A percentile compares a stretch with the other conserved stretches of the same genome.
phyloP scores from a whole-genome alignment of 2,113 vertebrate species.

The Percopsis transmontana region DNA sequence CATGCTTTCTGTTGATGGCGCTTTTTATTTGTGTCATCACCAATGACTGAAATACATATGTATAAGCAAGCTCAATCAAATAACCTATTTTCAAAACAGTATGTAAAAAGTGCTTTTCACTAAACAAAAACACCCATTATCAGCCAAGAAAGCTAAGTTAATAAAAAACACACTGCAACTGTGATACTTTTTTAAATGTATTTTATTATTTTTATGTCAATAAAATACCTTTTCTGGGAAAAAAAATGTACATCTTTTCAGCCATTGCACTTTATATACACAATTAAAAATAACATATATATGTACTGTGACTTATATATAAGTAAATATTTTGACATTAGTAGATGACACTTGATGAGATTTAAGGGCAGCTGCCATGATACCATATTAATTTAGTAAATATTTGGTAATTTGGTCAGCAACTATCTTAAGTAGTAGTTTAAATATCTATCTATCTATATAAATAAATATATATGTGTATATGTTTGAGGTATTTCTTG shows the following conservation, averaged over 20 bases:
- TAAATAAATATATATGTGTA: constrained; percentile 43
- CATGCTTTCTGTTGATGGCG: too few relatives aligned
- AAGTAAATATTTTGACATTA: constrained; percentile 34
- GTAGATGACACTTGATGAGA: constrained; percentile 32
- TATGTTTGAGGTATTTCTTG: constrained; percentile 72
- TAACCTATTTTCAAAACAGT: too few relatives aligned
- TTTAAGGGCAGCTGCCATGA: constrained; percentile 62
- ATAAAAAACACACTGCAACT: too few relatives aligned
- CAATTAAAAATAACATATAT: constrained; percentile 41
- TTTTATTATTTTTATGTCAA: constrained; percentile 45
- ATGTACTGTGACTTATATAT: background rate
- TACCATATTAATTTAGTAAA: constrained; percentile 55
- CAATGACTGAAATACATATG: too few relatives aligned
- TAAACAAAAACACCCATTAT: too few relatives aligned
- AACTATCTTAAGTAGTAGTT: constrained; percentile 48
- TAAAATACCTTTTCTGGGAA: constrained; percentile 63
- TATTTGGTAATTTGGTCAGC: constrained; percentile 53
- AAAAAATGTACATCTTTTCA: constrained; percentile 54
- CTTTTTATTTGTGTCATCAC: too few relatives aligned
- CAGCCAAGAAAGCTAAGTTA: too few relatives aligned
- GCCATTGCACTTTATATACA: constrained; percentile 57
- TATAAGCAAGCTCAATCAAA: too few relatives aligned
- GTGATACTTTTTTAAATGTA: background rate
- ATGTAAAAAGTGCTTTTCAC: too few relatives aligned
- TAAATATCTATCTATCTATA: constrained; percentile 51